Evolutionary conservation across 2,113 vertebrate genomes (phyloP).

Genomic region (Hippocampus barbouri): DNA sequence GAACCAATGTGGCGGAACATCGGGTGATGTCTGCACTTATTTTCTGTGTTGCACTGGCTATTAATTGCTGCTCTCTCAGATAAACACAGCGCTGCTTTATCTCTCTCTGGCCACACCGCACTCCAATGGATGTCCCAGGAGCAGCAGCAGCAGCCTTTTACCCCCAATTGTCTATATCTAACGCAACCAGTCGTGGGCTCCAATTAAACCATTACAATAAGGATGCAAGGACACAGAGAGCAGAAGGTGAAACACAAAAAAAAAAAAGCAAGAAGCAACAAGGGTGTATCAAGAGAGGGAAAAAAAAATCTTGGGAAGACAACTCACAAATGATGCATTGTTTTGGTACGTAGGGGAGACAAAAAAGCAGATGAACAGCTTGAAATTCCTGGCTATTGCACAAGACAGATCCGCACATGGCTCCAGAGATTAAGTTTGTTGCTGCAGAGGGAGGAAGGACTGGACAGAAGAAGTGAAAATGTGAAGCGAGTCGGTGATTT

Average conservation of each 20-base stretch:
- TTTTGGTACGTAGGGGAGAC: constrained; percentile 32
- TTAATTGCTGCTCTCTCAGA: constrained; percentile 64
- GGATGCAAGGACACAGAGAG: constrained; percentile 27
- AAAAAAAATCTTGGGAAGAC: constrained; percentile 28
- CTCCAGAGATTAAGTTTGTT: constrained; percentile 37
- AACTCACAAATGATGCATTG: constrained; percentile 56
- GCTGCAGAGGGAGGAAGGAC: constrained; percentile 32
- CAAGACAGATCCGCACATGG: constrained; percentile 48
- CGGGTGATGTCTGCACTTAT: constrained; percentile 48
- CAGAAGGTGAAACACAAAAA: background rate
- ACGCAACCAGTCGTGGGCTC: constrained; percentile 43
- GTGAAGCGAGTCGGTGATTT: constrained; percentile 54
- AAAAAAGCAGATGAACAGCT: constrained; percentile 26
- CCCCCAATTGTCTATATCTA: constrained; percentile 36
- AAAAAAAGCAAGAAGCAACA: constrained; percentile 17
- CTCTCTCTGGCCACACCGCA: constrained; percentile 44
- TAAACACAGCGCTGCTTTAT: constrained; percentile 60
- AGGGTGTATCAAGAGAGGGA: constrained; percentile 37
- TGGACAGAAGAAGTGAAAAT: constrained; percentile 31
- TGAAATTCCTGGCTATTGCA: constrained; percentile 59
- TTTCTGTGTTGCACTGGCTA: constrained; percentile 36
- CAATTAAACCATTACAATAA: constrained; percentile 63
- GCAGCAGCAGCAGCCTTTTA: constrained; percentile 17
- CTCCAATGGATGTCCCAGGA: constrained; percentile 46
- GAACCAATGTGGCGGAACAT: constrained; percentile 44